Evolutionary conservation across 92 coral and sea anemone genomes (phyloP), one percentile per base, ranked within the genome.

Genomic region (Siderastrea siderea): DNA sequence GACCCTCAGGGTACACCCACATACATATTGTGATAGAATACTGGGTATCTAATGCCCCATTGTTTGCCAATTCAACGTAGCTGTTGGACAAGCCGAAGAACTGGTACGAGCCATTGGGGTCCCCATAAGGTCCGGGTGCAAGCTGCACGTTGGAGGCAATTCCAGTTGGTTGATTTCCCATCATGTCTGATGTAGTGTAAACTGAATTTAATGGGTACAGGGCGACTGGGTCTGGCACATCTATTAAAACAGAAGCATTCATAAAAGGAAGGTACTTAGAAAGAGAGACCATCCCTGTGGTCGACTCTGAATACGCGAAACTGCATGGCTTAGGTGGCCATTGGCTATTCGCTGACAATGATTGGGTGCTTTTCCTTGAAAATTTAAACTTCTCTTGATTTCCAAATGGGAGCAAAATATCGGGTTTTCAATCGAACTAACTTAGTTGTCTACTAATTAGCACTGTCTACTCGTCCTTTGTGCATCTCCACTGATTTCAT

Each of bases 1-100:
- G 3, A 10, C 74, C 80, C 43, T 84, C 81, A 1, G 26, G 48
- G 10, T 59, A 63, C 6, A 84, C 61, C 87, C 87, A 84, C 87
- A 84, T 74, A 6, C 49, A 7, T 2, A 84, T 5, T 26, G 87
- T 73, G n/a, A 84, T 43, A 3, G 87, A 84, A 45, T 51, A 64
- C 81, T 47, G 17, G 1, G 69, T 84, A 47, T 84, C 87, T 64
- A 84, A 51, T 3, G 81, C 74, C n/a, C 87, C 87, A 53, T 48
- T 84, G 50, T 84, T 84, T 60, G 87, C 81, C 10, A 84, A 74
- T 52, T 73, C 80, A 13, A 84, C 62, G 80, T 84, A 84, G 74
- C 87, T 84, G 71, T 61, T 60, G 16, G 19, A 52, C 3, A 13
- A 5, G 7, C 87, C 87, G 49, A 3, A 11, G 72, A 84, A 61